Evolutionary conservation across 2,797 vertebrate species (phyloP).

Genomic region (Champsocephalus esox): DNA sequence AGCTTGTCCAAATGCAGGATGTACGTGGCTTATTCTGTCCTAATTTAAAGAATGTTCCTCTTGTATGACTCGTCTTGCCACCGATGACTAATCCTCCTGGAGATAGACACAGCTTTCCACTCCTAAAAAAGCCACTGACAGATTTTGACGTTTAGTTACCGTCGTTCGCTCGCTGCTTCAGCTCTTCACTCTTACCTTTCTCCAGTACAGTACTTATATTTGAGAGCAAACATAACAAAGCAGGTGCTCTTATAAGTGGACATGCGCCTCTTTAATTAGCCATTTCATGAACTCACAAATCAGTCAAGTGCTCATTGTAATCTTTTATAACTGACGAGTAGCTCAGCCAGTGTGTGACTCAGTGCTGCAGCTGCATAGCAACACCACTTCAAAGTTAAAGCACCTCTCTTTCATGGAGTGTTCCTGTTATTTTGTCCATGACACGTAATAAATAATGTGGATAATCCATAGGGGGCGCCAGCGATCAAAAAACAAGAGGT

Average conservation of each 20-base stretch:
- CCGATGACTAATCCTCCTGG: not conserved
- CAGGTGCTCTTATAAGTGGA: slow-evolving; percentile 1
- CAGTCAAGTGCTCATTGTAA: slow-evolving; percentile 3
- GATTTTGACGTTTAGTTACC: not conserved
- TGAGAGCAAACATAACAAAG: not conserved
- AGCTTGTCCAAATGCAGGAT: not conserved
- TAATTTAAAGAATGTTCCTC: not conserved
- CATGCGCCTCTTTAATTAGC: not conserved
- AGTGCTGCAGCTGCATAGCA: slow-evolving; percentile 36
- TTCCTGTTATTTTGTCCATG: slow-evolving; percentile 16
- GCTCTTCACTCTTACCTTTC: not conserved
- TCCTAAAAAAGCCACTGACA: not conserved
- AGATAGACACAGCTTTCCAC: not conserved
- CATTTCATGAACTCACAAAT: slow-evolving; percentile 28
- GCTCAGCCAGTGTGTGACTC: slow-evolving; percentile 12
- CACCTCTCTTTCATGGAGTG: slow-evolving; percentile 43
- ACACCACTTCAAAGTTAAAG: slow-evolving; percentile 42
- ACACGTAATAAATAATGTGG: not conserved
- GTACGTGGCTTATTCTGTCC: not conserved
- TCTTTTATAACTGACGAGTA: not conserved
- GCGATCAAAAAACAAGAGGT: slow-evolving; percentile 2
- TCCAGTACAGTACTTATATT: not conserved
- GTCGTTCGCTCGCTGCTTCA: not conserved
- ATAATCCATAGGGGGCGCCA: slow-evolving; percentile 50
- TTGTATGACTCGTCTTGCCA: not conserved